phyloP scores from a whole-genome alignment of 2,113 vertebrate species.

The Raja brachyura region DNA sequence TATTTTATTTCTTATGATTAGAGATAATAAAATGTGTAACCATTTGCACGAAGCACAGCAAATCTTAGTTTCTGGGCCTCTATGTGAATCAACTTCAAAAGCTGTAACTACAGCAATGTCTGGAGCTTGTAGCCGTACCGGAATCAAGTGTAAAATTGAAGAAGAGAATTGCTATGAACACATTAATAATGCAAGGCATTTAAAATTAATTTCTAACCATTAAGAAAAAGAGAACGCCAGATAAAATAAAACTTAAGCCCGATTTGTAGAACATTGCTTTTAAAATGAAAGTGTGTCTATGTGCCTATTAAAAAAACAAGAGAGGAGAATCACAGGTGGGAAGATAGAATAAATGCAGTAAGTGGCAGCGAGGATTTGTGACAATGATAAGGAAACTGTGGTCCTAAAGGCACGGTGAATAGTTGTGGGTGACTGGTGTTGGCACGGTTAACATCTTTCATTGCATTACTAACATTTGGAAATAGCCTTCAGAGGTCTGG shows the following conservation, averaged over 20 bases:
- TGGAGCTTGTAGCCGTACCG: background rate
- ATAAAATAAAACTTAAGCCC: background rate
- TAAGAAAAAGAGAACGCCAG: background rate
- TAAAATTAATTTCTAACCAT: background rate
- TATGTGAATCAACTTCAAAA: background rate
- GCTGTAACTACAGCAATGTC: background rate
- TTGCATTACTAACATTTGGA: too few species aligned
- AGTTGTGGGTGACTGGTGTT: too few species aligned
- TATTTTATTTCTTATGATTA: background rate
- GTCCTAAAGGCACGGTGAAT: too few species aligned
- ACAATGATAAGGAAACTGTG: background rate
- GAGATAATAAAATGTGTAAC: background rate
- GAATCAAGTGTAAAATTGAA: background rate
- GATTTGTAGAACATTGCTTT: background rate
- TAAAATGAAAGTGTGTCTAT: background rate
- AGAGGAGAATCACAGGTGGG: background rate
- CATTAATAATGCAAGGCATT: background rate
- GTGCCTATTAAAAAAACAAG: background rate
- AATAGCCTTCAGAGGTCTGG: too few species aligned
- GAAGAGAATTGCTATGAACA: background rate
- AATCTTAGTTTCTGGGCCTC: background rate
- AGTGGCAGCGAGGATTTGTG: too few species aligned
- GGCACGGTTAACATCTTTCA: too few species aligned
- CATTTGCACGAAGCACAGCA: background rate
- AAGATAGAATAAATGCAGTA: too few species aligned